Base-by-base conservation (phyloP, 2,113 vertebrate genomes). In the Formicarius rufipectus region DNA sequence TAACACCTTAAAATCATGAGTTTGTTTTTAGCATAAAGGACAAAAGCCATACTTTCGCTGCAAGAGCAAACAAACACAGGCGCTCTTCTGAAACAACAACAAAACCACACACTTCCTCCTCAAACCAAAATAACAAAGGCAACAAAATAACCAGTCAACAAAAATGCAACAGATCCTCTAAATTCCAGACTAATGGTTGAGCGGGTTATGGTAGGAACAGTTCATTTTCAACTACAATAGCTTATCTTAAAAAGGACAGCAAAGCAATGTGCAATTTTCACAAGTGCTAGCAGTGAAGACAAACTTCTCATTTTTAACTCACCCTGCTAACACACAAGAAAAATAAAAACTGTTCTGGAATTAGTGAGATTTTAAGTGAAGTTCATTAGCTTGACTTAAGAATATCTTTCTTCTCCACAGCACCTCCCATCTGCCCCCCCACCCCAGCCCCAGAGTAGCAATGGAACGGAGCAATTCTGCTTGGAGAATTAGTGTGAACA, bases 371-470 rank as follows among this genome's bases (percentile, higher is more conserved):
- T 84, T 88, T 84, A 81, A n/a, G 7, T 84, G 18, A 69, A 22
- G 16, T 39, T 66, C 58, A 45, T 52, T 63, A 35, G 3, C 11
- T 71, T 33, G n/a, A 90, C 53, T 92, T 63, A 77, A 14, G 10
- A 42, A 42, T 11, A 42, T 42, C 30, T 66, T 25, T 62, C 16
- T 66, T 87, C 63, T 80, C 55, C 23, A n/a, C 22, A 66, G 28
- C 22, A 76, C 39, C 3, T 0, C 35, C 39, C 7, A 8, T 37
- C 58, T 71, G 23, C 27, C 28, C 3, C 33, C 40, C 10, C 40
- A 10, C 40, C 27, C 25, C 4, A 16, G 16, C 7, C 0, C 0
- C 9, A 3, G 45, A 15, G 50, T 4, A 50, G 20, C 55, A 55
- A 20, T 28, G 37, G 49, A 71, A 84, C 73, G 53, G 47, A 76